These are phyloP conservation scores for Protobothrops flavoviridis DNA, from an alignment of 2,113 vertebrate species.

Conservation along the genomic window DNA sequence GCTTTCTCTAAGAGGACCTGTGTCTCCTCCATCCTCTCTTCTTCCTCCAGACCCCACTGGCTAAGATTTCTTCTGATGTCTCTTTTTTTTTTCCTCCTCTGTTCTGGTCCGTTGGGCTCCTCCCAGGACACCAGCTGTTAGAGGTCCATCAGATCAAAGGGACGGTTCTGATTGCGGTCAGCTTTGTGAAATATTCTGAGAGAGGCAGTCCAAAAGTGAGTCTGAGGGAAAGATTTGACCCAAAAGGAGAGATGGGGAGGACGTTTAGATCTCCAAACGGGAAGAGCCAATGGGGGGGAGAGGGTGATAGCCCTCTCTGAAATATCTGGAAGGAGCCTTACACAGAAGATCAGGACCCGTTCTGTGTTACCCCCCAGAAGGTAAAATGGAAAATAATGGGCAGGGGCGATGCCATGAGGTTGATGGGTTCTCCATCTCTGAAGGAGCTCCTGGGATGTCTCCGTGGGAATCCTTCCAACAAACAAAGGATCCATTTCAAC, in stretches of 20 bases:
- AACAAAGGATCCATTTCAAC: neutral
- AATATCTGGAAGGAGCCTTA: neutral
- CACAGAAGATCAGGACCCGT: neutral
- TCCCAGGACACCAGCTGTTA: conserved; percentile 65
- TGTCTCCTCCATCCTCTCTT: neutral
- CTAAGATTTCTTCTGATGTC: neutral
- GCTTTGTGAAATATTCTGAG: conserved; percentile 61
- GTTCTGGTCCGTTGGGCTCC: no score
- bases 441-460: neutral
- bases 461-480: neutral
- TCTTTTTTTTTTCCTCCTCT: neutral
- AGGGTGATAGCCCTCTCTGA: neutral
- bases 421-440: neutral
- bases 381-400: neutral
- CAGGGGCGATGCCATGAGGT: neutral
- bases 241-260: rapidly evolving
- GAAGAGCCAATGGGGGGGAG: neutral
- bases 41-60: neutral
- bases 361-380: neutral
- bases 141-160: conserved; percentile 70
- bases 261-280: neutral
- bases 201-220: conserved; percentile 53
- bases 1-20: neutral
- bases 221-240: neutral
- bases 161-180: conserved; percentile 67